Percentiles rank a stretch among this genome's conserved stretches.
Conservation (phyloP, 2,888 invertebrate species). For the Dexiosoma caninum region DNA sequence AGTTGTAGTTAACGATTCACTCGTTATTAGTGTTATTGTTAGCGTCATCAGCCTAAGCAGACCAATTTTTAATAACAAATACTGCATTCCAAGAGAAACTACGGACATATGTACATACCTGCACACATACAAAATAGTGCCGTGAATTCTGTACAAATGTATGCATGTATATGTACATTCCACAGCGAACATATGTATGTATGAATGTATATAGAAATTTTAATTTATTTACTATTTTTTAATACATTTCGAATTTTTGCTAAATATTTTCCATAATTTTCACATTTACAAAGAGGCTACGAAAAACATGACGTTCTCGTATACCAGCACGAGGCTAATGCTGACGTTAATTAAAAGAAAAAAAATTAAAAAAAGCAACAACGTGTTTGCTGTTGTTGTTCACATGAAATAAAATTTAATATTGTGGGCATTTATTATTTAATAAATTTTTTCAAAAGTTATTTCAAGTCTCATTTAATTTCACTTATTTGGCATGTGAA, state of each 20-base stretch:
- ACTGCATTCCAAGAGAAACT: background rate
- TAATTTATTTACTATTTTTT: background rate
- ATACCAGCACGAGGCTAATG: slow-evolving; percentile 64
- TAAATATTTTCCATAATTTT: slow-evolving; percentile 58
- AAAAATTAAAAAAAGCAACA: no score
- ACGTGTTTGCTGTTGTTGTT: slow-evolving; percentile 6
- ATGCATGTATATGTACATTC: no score
- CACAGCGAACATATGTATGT: no score
- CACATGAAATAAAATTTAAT: slow-evolving; percentile 35
- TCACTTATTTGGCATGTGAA: slow-evolving; percentile 44
- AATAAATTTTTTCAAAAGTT: slow-evolving; percentile 9
- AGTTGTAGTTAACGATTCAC: background rate
- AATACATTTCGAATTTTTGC: slow-evolving; percentile 40
- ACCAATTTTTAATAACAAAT: background rate
- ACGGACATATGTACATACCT: no score
- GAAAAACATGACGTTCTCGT: slow-evolving; percentile 47
- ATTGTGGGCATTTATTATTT: slow-evolving; percentile 48
- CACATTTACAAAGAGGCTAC: slow-evolving; percentile 40
- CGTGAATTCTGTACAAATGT: no score
- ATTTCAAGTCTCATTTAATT: slow-evolving; percentile 43
- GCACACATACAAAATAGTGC: no score
- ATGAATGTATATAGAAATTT: no score
- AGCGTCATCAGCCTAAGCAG: background rate
- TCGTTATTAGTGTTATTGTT: no score
- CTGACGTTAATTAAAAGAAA: slow-evolving; percentile 59